A percentile compares a stretch with the other conserved stretches of the same genome.
Conservation (phyloP, 2,797 vertebrate genomes). For the Apodemus agrarius region DNA sequence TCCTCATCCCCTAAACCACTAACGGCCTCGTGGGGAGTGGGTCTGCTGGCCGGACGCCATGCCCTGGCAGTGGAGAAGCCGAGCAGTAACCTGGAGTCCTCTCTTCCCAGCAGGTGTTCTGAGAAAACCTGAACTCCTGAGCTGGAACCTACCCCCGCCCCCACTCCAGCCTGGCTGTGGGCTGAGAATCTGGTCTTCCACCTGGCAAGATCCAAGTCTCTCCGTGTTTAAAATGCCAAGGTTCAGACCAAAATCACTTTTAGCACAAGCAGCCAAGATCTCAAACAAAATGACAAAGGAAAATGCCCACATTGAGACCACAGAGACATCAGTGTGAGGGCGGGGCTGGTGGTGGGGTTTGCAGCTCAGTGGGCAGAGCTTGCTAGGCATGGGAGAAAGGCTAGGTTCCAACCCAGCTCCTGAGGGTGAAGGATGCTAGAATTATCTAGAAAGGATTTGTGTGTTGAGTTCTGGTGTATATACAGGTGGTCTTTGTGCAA, state of each 20-base stretch:
- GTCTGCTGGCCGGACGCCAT: neutral
- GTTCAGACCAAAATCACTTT: neutral
- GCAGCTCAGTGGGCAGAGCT: neutral
- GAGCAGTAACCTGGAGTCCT: neutral
- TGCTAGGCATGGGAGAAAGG: neutral
- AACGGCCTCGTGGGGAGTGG: neutral
- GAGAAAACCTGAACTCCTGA: neutral
- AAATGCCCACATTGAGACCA: neutral
- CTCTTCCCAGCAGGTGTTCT: neutral
- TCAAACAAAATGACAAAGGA: neutral
- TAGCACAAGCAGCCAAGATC: too few species aligned
- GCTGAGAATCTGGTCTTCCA: neutral
- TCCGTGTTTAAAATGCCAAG: neutral
- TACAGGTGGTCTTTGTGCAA: neutral
- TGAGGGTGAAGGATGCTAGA: neutral
- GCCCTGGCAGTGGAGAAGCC: neutral
- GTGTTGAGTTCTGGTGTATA: neutral
- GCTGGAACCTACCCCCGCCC: neutral
- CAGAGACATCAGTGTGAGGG: neutral
- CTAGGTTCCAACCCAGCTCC: neutral
- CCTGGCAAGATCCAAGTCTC: neutral
- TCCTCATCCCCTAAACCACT: neutral
- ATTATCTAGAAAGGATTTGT: neutral
- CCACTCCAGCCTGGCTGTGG: neutral
- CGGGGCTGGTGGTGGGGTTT: too few species aligned